These are phyloP conservation scores for Carollia perspicillata DNA, from an alignment of 2,113 vertebrate genomes.

Conservation along the genomic window DNA sequence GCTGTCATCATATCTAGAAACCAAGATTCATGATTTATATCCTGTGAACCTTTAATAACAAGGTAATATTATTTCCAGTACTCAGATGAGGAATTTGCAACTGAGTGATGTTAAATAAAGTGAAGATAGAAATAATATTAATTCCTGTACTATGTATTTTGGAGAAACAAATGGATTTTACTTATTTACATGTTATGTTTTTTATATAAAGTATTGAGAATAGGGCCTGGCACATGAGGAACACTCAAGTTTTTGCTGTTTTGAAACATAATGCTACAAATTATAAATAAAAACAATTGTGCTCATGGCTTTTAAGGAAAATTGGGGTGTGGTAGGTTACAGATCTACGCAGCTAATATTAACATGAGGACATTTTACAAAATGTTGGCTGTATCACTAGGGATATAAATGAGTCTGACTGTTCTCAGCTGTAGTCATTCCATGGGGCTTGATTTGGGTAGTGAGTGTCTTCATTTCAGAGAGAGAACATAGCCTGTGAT, in stretches of 20 bases:
- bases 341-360: background rate
- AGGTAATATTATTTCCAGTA: background rate
- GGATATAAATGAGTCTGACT: background rate
- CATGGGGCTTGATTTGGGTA: background rate
- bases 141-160: background rate
- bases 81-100: conserved; percentile 21
- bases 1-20: background rate
- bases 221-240: background rate
- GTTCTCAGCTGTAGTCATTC: background rate
- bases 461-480: background rate
- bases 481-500: background rate
- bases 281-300: background rate
- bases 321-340: background rate
- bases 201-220: background rate
- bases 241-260: background rate
- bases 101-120: background rate
- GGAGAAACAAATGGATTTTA: background rate
- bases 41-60: background rate
- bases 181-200: background rate
- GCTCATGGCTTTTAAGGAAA: background rate
- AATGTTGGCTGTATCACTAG: background rate
- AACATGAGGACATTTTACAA: background rate
- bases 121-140: background rate
- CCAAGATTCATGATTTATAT: background rate
- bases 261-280: background rate